Evolutionary conservation across 2,797 vertebrate species (phyloP).

Genomic region (Brachyrhaphis roseni): DNA sequence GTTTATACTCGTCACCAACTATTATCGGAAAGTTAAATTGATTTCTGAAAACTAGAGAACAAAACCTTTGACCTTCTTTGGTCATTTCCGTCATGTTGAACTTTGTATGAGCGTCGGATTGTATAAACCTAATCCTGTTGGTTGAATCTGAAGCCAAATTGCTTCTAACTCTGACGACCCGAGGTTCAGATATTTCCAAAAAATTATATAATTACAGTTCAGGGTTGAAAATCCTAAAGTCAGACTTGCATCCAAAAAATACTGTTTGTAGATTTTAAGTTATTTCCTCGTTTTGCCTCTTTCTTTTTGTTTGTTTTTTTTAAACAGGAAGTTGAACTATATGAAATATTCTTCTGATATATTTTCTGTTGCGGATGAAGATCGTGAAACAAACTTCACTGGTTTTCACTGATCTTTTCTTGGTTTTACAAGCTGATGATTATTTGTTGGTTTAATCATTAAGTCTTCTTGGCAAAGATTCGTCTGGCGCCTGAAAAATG

Average conservation of each 20-base stretch:
- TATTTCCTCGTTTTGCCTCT: not conserved
- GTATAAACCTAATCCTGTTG: conserved; percentile 48
- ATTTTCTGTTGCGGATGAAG: not conserved
- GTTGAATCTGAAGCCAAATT: conserved; percentile 51
- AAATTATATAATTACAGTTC: not conserved
- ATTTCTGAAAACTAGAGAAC: not conserved
- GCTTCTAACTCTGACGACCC: conserved; percentile 46
- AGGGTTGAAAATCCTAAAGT: not conserved
- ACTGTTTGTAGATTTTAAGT: not conserved
- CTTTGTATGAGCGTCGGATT: not conserved
- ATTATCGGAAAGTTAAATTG: not conserved
- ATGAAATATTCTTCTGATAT: not conserved
- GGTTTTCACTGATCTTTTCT: not conserved
- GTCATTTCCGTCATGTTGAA: not conserved
- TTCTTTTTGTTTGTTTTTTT: not conserved
- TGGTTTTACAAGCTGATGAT: not conserved
- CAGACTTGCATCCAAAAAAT: not conserved
- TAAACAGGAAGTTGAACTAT: not conserved
- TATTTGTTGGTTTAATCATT: not conserved
- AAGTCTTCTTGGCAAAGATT: not conserved
- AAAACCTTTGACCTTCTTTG: not conserved
- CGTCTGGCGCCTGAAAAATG: not conserved
- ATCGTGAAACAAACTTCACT: not conserved
- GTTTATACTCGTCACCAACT: not conserved
- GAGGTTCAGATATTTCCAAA: not conserved